These are phyloP conservation scores for Erynnis tages DNA, from an alignment of 2,888 invertebrate species.

Conservation along the genomic window DNA sequence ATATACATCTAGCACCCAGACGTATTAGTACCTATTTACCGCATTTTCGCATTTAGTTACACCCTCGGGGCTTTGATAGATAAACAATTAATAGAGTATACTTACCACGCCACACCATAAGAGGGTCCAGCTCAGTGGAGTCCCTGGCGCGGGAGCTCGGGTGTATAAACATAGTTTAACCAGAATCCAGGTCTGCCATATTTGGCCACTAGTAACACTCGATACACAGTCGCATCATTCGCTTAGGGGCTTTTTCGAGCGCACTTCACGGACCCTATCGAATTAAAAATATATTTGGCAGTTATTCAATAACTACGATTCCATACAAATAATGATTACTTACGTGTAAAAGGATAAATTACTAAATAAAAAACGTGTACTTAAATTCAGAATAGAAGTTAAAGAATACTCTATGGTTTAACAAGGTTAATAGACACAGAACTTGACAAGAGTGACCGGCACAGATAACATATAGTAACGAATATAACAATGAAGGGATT, in stretches of 20 bases:
- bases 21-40: too few relatives aligned
- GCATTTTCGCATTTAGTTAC: too few relatives aligned
- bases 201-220: constrained; percentile 53
- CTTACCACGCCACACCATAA: constrained; percentile 76
- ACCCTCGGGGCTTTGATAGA: background rate
- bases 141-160: constrained; percentile 72
- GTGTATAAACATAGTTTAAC: constrained; percentile 77
- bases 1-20: too few relatives aligned
- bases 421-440: constrained; percentile 18
- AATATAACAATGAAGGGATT: constrained; percentile 31
- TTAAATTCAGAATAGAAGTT: constrained; percentile 5
- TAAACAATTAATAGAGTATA: constrained; percentile 30
- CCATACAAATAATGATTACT: background rate
- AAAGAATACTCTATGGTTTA: background rate
- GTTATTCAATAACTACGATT: constrained; percentile 1
- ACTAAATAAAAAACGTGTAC: background rate
- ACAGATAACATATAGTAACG: constrained; percentile 26
- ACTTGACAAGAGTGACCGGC: constrained; percentile 17
- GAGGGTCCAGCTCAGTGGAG: constrained; percentile 69
- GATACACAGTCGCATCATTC: constrained; percentile 33
- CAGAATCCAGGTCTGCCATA: constrained; percentile 73
- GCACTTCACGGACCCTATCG: constrained; percentile 29
- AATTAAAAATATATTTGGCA: constrained; percentile 15
- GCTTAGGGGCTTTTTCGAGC: constrained; percentile 19
- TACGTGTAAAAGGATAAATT: background rate